Evolutionary conservation across 2,888 invertebrate genomes (phyloP).

Genomic region (Chaetoderma sp.): DNA sequence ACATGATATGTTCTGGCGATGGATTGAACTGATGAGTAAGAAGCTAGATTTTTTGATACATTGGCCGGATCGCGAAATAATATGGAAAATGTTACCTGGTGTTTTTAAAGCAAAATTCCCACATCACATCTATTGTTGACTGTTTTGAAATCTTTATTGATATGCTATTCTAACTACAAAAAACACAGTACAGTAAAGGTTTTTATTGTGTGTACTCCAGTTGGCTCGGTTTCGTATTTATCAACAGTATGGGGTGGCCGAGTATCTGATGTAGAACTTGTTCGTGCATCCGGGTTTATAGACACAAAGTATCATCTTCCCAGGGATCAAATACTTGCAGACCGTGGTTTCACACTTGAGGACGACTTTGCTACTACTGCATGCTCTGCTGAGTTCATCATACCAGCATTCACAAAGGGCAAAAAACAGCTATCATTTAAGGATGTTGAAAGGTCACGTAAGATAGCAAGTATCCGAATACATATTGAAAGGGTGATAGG

Average conservation of each 20-base stretch:
- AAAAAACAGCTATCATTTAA: neutral
- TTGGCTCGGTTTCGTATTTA: neutral
- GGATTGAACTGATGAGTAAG: no score
- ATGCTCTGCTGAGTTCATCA: constrained; percentile 1
- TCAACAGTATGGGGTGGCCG: constrained; percentile 15
- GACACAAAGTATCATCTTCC: constrained; percentile 1
- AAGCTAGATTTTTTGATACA: no score
- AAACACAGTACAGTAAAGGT: constrained; percentile 9
- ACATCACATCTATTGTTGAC: no score
- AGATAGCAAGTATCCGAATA: neutral
- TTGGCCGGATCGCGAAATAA: no score
- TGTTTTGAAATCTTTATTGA: no score
- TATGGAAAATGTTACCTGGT: no score
- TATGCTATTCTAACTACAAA: constrained; percentile 10
- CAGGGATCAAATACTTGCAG: constrained; percentile 11
- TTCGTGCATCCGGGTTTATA: neutral
- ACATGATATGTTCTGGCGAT: no score
- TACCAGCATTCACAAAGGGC: constrained; percentile 9
- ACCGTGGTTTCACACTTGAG: constrained; percentile 9
- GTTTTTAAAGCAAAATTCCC: no score
- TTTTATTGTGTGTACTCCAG: neutral
- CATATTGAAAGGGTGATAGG: constrained; percentile 8
- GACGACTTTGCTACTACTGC: constrained; percentile 4
- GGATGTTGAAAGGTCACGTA: neutral
- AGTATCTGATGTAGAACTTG: neutral